Base-by-base conservation (phyloP, 2,888 invertebrate species). In the Diabrotica balteata region DNA sequence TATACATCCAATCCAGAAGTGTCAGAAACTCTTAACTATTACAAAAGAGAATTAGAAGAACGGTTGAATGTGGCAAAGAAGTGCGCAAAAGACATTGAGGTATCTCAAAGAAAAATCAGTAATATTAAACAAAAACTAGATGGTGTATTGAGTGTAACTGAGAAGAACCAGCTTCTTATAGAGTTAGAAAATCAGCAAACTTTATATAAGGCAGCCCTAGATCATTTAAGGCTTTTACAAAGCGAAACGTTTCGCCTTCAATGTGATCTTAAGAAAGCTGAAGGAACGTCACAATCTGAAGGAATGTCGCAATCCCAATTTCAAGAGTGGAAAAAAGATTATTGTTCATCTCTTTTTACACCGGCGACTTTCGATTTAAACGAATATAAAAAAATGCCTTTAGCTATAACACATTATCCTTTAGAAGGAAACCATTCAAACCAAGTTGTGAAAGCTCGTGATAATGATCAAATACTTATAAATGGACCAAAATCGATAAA, bases 31-130 rank as follows among this genome's bases (percentile, higher is more conserved):
- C 47, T 74, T 10, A 52, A 66, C n/a, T 73, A 73, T 46, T 77
- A 72, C 59, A 69, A 70, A 51, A 59, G 72, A 7, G 64, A 71
- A 4, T 70, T 82, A 42, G 70, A 79, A 49, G 67, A 73, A 8
- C 79, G 80, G 50, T 78, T 78, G 32, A 71, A 78, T 63, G 72
- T 76, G 59, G 83, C 83, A 0, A 77, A 78, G 69, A 59, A 75
- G 11, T 70, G 76, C 10, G 73, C 79, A 0, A 67, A 77, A 8
- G 73, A 75, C 0, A 77, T 84, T 7, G 78, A 79, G 58, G 70
- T 77, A 53, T 82, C 80, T 51, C 80, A 82, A 63, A 75, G 73
- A 55, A 80, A 80, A 66, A 83, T 83, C 61, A 72, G 75, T 8
- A 69, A 71, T 32, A 74, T 80, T 7, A 77, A 74, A 70, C 70